Conservation (phyloP, 1,140 invertebrate species). For the Piezodorus guildinii region DNA sequence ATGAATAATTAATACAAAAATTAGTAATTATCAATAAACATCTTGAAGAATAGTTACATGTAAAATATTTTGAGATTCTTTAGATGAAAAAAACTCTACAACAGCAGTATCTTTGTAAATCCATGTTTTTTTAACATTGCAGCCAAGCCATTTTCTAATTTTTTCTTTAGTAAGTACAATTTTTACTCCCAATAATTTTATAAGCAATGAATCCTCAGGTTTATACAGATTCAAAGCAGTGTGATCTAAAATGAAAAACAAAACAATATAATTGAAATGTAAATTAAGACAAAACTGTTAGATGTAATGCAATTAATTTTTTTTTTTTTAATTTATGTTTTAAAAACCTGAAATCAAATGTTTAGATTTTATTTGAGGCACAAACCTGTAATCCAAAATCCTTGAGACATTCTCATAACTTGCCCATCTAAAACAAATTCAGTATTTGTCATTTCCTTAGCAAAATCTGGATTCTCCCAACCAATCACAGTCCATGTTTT, state of each 20-base stretch:
- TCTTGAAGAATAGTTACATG: constrained; percentile 8
- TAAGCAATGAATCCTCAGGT: neutral
- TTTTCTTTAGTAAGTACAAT: constrained; percentile 2
- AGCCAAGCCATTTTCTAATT: constrained; percentile 17
- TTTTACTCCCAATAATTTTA: neutral
- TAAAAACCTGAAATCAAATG: too few relatives aligned
- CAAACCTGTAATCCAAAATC: constrained; percentile 28
- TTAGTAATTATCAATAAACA: too few relatives aligned
- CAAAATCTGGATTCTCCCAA: constrained; percentile 16
- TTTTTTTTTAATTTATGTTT: too few relatives aligned
- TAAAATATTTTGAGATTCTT: constrained; percentile 13
- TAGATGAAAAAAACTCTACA: constrained; percentile 14
- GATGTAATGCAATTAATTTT: too few relatives aligned
- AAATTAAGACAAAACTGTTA: neutral
- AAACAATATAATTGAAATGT: too few relatives aligned
- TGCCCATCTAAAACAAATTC: constrained; percentile 9
- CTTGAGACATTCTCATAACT: constrained; percentile 21
- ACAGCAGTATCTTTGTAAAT: constrained; percentile 13
- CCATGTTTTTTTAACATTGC: constrained; percentile 20
- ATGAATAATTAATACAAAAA: too few relatives aligned
- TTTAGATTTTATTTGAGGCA: too few relatives aligned
- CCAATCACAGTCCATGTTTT: constrained; percentile 21
- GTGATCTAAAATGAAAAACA: neutral
- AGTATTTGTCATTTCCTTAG: constrained; percentile 2
- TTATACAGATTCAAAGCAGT: neutral